Evolutionary conservation across 2,797 vertebrate genomes (phyloP).

Genomic region (Chromis chromis): DNA sequence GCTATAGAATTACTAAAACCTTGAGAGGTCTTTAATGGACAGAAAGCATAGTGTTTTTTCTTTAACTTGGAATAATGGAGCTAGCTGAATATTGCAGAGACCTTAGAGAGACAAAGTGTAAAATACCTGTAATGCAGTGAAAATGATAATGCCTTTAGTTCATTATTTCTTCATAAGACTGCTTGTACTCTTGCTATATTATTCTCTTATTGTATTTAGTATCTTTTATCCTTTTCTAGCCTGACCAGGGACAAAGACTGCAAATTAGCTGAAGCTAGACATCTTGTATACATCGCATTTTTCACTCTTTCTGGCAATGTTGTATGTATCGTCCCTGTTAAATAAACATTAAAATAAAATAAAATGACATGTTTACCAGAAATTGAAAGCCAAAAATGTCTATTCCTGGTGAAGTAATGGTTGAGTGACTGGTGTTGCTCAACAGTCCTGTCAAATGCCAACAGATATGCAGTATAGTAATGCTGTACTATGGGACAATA

Average conservation of each 20-base stretch:
- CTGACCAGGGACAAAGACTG: too few relatives aligned
- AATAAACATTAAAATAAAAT: too few relatives aligned
- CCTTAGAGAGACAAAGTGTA: not conserved
- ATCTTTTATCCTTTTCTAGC: too few relatives aligned
- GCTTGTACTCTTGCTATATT: not conserved
- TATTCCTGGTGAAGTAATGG: not conserved
- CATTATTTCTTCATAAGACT: not conserved
- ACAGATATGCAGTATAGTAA: conserved; percentile 4
- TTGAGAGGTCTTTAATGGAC: not conserved
- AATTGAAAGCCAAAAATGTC: conserved; percentile 1
- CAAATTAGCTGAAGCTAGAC: too few relatives aligned
- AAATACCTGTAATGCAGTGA: not conserved
- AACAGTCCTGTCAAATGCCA: conserved; percentile 10
- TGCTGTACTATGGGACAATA: not conserved
- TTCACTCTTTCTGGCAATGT: too few relatives aligned
- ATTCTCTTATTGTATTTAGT: too few relatives aligned
- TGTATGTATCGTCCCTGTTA: too few relatives aligned
- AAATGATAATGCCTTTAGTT: not conserved
- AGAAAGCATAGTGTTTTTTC: not conserved
- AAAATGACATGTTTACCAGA: not conserved
- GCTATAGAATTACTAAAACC: not conserved
- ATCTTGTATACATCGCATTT: too few relatives aligned
- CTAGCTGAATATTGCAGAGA: not conserved
- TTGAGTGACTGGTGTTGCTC: conserved; percentile 21
- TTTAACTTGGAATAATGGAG: not conserved